Conservation (phyloP, 2,113 vertebrate genomes). For the Brachypodius melanocephalos region DNA sequence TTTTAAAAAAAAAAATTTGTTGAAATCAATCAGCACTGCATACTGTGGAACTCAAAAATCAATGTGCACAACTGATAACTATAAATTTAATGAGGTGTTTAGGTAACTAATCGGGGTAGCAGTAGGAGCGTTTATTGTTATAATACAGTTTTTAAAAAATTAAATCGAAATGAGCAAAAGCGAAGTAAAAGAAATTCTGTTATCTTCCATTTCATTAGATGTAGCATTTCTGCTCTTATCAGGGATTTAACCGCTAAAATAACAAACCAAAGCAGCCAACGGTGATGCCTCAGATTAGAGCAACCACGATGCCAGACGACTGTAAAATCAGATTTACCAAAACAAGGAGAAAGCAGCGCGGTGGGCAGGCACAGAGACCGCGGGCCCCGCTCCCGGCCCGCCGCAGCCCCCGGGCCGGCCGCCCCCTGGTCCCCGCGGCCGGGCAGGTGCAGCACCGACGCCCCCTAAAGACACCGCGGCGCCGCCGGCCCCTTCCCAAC, state of each 20-base stretch:
- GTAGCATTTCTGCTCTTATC: not conserved
- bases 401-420: not conserved
- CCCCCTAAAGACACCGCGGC: slow-evolving; percentile 46
- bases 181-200: not conserved
- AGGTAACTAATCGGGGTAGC: not conserved
- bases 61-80: not conserved
- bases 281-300: not conserved
- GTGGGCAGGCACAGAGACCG: rapidly evolving
- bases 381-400: not conserved
- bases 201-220: not conserved
- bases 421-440: not conserved
- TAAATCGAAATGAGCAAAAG: not conserved
- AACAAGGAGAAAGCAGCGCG: rapidly evolving
- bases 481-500: not conserved
- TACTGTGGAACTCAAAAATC: not conserved
- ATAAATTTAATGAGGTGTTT: not conserved
- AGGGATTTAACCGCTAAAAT: not conserved
- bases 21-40: not conserved
- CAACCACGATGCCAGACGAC: not conserved
- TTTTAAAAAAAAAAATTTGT: not conserved
- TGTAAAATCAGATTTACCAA: not conserved
- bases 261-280: not conserved
- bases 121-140: not conserved
- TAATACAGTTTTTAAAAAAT: not conserved
- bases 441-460: slow-evolving; percentile 23